Percentiles rank a stretch among this genome's conserved stretches.
These are phyloP conservation scores for Catharus minimus DNA, from an alignment of 2,113 vertebrate genomes.

Conservation along the genomic window DNA sequence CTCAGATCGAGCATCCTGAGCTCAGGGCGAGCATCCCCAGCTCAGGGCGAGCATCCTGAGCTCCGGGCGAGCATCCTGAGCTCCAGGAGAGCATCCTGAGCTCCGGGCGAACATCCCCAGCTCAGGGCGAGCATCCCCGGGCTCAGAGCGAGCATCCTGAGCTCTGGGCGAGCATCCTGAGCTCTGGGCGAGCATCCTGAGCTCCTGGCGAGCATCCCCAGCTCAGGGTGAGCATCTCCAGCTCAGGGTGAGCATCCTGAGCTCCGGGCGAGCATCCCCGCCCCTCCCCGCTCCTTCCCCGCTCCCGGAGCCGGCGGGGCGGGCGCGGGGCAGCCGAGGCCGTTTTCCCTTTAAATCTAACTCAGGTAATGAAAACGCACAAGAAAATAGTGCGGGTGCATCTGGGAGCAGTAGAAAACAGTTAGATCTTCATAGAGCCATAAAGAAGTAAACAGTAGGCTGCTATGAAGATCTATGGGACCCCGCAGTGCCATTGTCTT, in stretches of 20 bases:
- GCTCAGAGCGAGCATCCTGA: neutral
- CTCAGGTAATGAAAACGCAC: slow-evolving; percentile 64
- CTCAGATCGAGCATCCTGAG: neutral
- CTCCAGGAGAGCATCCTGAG: neutral
- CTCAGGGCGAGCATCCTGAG: neutral
- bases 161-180: neutral
- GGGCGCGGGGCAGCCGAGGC: neutral
- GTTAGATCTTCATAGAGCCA: slow-evolving; percentile 71
- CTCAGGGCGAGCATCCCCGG: neutral
- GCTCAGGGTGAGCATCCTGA: neutral
- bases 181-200: too few relatives aligned
- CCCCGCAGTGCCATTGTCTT: slow-evolving; percentile 94
- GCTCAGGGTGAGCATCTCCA: neutral
- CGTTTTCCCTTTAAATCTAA: slow-evolving; percentile 56
- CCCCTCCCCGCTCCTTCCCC: neutral
- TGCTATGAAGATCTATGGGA: slow-evolving; percentile 89
- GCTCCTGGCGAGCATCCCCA: too few relatives aligned
- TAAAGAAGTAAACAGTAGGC: slow-evolving; percentile 86
- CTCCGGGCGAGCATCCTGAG: neutral
- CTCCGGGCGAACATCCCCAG: neutral
- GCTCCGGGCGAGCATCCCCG: neutral
- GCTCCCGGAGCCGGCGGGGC: neutral
- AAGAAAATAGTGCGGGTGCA: slow-evolving; percentile 65
- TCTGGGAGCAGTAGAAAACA: slow-evolving; percentile 75
- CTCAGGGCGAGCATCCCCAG: neutral